These are phyloP conservation scores for Pseudoips prasinana DNA, from an alignment of 2,888 invertebrate genomes.

Conservation along the genomic window DNA sequence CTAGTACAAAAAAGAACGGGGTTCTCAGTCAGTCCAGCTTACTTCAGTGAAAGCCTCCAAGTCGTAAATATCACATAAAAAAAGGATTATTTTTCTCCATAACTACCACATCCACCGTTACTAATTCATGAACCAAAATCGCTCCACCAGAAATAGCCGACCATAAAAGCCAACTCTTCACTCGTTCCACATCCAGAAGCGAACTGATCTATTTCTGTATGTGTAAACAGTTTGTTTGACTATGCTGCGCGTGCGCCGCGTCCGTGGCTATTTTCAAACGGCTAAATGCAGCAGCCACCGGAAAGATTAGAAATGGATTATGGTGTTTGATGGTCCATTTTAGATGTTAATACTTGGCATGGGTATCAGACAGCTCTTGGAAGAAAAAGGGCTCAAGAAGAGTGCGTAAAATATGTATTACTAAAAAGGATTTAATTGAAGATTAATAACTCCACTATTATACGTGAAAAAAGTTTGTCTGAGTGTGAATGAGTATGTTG, in stretches of 20 bases:
- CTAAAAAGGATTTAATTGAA: no score
- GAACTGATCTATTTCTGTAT: slow-evolving; percentile 56
- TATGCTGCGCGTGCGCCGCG: slow-evolving; percentile 50
- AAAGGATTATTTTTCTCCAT: no score
- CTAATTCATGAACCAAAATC: slow-evolving; percentile 12
- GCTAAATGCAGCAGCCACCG: slow-evolving; percentile 68
- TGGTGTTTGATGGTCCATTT: slow-evolving; percentile 27
- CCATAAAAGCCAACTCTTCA: slow-evolving; percentile 60
- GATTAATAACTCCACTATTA: no score
- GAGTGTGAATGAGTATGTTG: no score
- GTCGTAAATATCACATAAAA: no score
- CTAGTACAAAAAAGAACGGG: no score
- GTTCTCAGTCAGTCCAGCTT: no score
- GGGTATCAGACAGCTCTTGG: no score
- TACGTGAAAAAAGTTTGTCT: no score
- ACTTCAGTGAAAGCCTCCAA: no score
- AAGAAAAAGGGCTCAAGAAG: no score
- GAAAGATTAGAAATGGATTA: slow-evolving; percentile 51
- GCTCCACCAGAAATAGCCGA: slow-evolving; percentile 47
- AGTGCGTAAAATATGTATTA: no score
- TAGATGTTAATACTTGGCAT: slow-evolving; percentile 8
- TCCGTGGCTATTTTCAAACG: slow-evolving; percentile 61
- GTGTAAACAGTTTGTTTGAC: slow-evolving; percentile 57
- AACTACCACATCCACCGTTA: slow-evolving; percentile 17
- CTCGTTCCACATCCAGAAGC: slow-evolving; percentile 63